Evolutionary conservation across 2,888 invertebrate species (phyloP).

Genomic region (Macrophya alboannulata): DNA sequence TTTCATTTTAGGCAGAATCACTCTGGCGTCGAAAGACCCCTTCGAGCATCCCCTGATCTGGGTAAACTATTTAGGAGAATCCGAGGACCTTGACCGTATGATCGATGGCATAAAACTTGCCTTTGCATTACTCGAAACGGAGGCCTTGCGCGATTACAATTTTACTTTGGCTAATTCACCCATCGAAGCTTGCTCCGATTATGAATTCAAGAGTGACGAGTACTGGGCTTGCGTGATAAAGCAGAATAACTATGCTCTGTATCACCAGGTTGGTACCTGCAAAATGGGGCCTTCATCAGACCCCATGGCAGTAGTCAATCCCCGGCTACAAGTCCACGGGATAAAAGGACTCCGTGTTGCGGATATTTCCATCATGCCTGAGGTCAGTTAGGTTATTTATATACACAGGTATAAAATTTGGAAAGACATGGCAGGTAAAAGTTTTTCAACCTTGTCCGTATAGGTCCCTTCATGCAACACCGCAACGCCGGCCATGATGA

Average conservation of each 20-base stretch:
- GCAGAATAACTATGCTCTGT: conserved; percentile 87
- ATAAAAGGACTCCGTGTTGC: conserved; percentile 17
- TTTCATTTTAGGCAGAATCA: conserved; percentile 78
- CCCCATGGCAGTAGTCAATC: conserved; percentile 86
- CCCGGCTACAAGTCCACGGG: conserved; percentile 22
- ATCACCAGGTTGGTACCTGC: conserved; percentile 92
- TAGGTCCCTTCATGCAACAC: conserved; percentile 81
- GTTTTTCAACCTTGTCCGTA: not conserved
- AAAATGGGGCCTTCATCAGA: conserved; percentile 90
- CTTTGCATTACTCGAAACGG: conserved; percentile 82
- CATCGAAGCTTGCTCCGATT: conserved; percentile 63
- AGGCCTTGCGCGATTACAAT: conserved; percentile 72
- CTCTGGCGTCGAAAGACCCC: conserved; percentile 86
- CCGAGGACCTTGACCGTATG: conserved; percentile 84
- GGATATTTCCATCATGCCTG: conserved; percentile 11
- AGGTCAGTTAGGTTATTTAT: not conserved
- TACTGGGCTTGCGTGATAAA: conserved; percentile 89
- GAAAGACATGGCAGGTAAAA: not conserved
- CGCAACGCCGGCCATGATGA: conserved; percentile 82
- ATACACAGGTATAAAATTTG: not conserved
- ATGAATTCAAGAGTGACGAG: conserved; percentile 81
- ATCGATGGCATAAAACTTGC: conserved; percentile 84
- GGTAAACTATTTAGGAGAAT: conserved; percentile 88
- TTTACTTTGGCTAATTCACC: conserved; percentile 59
- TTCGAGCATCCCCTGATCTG: conserved; percentile 86